Evolutionary conservation across 2,113 vertebrate genomes (phyloP).

Genomic region (Alethe diademata): DNA sequence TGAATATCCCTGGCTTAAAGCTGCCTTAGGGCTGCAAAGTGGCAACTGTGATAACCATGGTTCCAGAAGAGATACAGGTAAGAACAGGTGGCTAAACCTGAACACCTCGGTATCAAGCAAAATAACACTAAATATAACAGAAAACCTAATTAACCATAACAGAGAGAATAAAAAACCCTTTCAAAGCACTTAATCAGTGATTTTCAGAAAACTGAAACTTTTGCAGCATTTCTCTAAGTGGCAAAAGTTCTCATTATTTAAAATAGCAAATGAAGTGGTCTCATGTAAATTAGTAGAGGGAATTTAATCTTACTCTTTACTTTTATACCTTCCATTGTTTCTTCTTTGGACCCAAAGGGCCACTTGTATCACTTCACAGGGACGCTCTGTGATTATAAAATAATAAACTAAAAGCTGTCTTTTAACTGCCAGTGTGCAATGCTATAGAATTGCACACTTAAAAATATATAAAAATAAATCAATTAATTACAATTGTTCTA

Average conservation of each 20-base stretch:
- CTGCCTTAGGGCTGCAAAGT: not conserved
- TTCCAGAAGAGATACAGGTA: not conserved
- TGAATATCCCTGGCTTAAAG: not conserved
- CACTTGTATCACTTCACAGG: not conserved
- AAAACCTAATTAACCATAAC: not conserved
- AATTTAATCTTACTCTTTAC: not conserved
- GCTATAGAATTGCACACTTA: not conserved
- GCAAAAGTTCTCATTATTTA: not conserved
- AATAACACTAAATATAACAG: not conserved
- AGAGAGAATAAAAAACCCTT: not conserved
- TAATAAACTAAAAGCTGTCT: not conserved
- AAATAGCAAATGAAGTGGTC: not conserved
- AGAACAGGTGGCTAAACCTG: not conserved
- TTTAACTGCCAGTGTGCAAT: not conserved
- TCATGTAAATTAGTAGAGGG: not conserved
- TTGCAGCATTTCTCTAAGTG: not conserved
- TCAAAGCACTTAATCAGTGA: not conserved
- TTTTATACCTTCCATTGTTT: not conserved
- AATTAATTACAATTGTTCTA: not conserved
- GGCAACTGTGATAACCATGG: not conserved
- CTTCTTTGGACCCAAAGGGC: not conserved
- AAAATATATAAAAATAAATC: not conserved
- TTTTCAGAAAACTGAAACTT: not conserved
- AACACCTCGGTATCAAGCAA: not conserved
- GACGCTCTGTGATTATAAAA: not conserved